Evolutionary conservation across 1,140 invertebrate species (phyloP).

Genomic region (Tetragnatha versicolor): DNA sequence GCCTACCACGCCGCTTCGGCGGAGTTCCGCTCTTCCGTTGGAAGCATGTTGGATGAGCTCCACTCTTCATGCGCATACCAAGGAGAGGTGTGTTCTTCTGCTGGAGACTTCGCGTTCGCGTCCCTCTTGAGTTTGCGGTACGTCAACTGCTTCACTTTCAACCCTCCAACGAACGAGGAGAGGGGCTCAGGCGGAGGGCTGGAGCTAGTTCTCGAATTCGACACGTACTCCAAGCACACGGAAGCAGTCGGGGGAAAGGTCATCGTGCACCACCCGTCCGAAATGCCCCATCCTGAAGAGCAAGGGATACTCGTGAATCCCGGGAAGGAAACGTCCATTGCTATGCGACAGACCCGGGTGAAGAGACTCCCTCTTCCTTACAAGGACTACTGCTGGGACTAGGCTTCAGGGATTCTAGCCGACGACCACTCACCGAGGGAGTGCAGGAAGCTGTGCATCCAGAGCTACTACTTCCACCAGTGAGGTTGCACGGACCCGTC

Average conservation of each 20-base stretch:
- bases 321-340: constrained; percentile 61
- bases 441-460: constrained; percentile 2
- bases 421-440: neutral
- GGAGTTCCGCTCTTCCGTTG: neutral
- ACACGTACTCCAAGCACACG: neutral
- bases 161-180: neutral
- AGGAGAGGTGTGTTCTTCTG: no score
- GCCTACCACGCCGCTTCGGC: neutral
- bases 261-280: constrained; percentile 61
- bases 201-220: constrained; percentile 5
- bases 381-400: constrained; percentile 1
- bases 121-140: neutral
- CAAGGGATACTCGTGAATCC: constrained; percentile 63
- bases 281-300: constrained; percentile 63
- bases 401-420: neutral
- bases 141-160: constrained; percentile 34
- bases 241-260: constrained; percentile 61
- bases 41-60: neutral
- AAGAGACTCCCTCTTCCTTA: neutral
- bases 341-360: constrained; percentile 50
- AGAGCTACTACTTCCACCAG: neutral
- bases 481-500: constrained; percentile 29
- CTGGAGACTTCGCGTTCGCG: no score
- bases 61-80: no score
- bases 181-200: neutral